Conservation (phyloP, 1,140 invertebrate genomes). For the Drosophila mauritiana region DNA sequence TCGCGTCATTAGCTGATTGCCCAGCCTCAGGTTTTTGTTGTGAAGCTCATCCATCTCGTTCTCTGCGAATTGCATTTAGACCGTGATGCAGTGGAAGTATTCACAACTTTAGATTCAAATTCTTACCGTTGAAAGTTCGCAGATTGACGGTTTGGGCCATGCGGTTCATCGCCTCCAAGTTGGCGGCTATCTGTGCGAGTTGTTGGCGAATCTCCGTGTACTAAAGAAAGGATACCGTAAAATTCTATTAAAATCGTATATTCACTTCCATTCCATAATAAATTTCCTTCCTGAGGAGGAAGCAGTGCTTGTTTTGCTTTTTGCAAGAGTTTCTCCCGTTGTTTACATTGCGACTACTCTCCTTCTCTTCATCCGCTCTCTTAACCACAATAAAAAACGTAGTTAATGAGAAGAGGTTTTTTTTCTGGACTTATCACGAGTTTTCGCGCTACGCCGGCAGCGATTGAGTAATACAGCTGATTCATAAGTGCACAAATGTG, state of each 20-base stretch:
- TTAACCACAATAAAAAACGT: slow-evolving; percentile 21
- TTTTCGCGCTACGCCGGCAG: slow-evolving; percentile 31
- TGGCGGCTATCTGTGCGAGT: slow-evolving; percentile 67
- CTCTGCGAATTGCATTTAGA: slow-evolving; percentile 38
- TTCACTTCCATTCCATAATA: not conserved
- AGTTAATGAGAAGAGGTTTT: slow-evolving; percentile 22
- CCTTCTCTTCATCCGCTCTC: not conserved
- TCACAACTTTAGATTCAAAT: not conserved
- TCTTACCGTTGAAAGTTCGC: slow-evolving; percentile 75
- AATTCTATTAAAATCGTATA: not conserved
- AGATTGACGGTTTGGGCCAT: slow-evolving; percentile 79
- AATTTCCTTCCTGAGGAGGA: not conserved
- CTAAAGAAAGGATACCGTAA: slow-evolving; percentile 36
- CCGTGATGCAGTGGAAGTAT: no score
- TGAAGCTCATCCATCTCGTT: slow-evolving; percentile 80
- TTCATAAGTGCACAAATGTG: slow-evolving; percentile 31
- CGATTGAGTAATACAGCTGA: slow-evolving; percentile 72
- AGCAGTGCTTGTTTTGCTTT: not conserved
- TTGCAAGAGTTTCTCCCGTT: not conserved
- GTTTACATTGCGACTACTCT: slow-evolving; percentile 24
- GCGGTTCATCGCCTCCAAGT: slow-evolving; percentile 78
- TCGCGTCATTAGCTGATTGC: slow-evolving; percentile 70
- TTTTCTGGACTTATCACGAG: slow-evolving; percentile 63
- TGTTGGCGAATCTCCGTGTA: slow-evolving; percentile 78
- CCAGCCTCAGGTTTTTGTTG: slow-evolving; percentile 72